Evolutionary conservation across 2,797 vertebrate species (phyloP), one percentile per base, ranked within the genome.

Genomic region (Poeciliopsis paucimaculata): DNA sequence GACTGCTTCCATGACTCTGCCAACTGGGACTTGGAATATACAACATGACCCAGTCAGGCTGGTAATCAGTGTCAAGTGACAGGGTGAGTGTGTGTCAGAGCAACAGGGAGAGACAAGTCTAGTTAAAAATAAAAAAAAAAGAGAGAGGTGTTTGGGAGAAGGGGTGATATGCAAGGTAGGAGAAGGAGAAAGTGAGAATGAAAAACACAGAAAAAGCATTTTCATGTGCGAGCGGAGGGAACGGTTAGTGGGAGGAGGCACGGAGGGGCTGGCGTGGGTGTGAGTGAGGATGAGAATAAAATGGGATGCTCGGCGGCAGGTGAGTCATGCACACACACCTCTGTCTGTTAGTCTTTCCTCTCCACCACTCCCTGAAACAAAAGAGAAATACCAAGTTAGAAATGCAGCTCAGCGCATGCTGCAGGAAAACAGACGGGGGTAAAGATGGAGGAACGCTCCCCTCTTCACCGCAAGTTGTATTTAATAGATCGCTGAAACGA

Each of bases 401-500:
- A 88, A 91, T 55, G 79, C 78, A 84, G 77, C 80, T 82, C 80
- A 73, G 77, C 64, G 55, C 55, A 36, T 16, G 34, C 23, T 41
- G 26, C 49, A 66, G 31, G 78, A 20, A 72, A 31, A 31, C 41
- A n/a, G 16, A n/a, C 7, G 18, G 49, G 26, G 41, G 46, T 39
- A 51, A 51, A 53, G 57, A 77, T 12, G 31, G 51, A 71, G 75
- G 75, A 66, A 74, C 41, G 75, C 82, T 80, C 74, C 41, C 75
- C 77, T 76, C 84, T 81, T 85, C 70, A 71, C 74, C 84, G 76
- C 68, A 39, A 23, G 49, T 84, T 85, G 73, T 77, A 75, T 84
- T 89, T 93, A 91, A 92, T 90, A 92, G 84, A 93, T 93, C 92
- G 88, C 90, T 90, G 87, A 90, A 90, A 91, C 77, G 51, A 89